A percentile compares a stretch with the other conserved stretches of the same genome.
Conservation (phyloP, 2,888 invertebrate species). For the Odontomyia ornata region DNA sequence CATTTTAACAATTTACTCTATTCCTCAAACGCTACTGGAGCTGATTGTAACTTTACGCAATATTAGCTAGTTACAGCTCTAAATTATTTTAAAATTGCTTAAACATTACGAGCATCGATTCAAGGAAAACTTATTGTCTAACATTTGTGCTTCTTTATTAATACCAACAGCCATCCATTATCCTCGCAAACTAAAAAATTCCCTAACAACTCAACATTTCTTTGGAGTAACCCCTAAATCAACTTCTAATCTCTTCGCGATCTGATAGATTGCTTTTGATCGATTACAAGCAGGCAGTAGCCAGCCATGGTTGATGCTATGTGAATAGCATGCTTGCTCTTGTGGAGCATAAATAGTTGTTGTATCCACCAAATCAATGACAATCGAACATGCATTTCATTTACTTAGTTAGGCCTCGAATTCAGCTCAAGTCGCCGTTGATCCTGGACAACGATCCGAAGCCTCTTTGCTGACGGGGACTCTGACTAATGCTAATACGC, state of each 20-base stretch:
- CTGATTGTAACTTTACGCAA: no score
- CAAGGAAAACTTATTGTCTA: no score
- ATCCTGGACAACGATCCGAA: no score
- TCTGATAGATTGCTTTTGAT: conserved; percentile 1
- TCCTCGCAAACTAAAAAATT: no score
- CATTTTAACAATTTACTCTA: no score
- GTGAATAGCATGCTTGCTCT: background rate
- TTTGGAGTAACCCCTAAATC: background rate
- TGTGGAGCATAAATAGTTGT: background rate
- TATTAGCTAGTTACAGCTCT: no score
- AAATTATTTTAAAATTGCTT: no score
- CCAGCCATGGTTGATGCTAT: background rate
- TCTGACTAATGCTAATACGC: background rate
- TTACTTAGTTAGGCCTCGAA: conserved; percentile 1
- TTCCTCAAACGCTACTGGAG: no score
- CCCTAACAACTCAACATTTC: background rate
- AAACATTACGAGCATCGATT: no score
- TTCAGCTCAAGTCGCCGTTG: no score
- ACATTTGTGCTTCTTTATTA: no score
- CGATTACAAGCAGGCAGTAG: conserved; percentile 9
- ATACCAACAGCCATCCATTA: no score
- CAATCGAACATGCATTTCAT: conserved; percentile 39
- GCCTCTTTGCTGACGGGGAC: background rate
- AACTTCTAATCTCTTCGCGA: background rate
- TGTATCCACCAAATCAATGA: conserved; percentile 2